Base-by-base conservation (phyloP, 2,113 vertebrate genomes). In the Pollachius pollachius region DNA sequence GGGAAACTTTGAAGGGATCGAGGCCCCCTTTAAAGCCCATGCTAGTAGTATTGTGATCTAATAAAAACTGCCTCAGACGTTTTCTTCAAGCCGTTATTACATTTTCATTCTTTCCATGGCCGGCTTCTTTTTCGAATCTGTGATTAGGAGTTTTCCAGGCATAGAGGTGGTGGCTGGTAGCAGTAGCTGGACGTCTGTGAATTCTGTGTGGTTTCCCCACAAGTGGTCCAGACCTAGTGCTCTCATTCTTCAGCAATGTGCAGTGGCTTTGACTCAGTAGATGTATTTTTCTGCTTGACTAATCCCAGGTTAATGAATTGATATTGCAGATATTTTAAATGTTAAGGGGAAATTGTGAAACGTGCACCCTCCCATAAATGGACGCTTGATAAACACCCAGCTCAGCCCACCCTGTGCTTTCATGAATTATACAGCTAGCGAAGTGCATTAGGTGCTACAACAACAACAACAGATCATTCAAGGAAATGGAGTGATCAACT, bases 241-340 rank as follows among this genome's bases (percentile, higher is more conserved):
- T 67, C 82, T 91, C 86, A 87, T 82, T 79, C 1, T 41, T 64
- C 69, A 80, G 83, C 80, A 86, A 88, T 84, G 81, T 70, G 73
- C 68, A 72, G 81, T 74, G 74, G 72, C 77, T 80, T 78, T 66
- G 84, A 65, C 16, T 75, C 78, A 75, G 67, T 70, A 74, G 76
- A 68, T 68, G 17, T 54, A 21, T 37, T 67, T 73, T 69, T 64
- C 75, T 71, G 70, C 52, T 52, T 37, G 67, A 81, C 71, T 60
- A 82, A 70, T 60, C 58, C 9, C 41, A 48, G 41, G 41, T 9
- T 48, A 48, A 48, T 48, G 41, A 48, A 48, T 9, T 13, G 41
- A 48, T 48, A 13, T 48, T 13, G 41, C 41, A 48, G 41, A 48
- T 48, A 9, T 48, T 48, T 48, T 1, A 48, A 48, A 9, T 48